Percentiles rank a stretch among this genome's conserved stretches.
Evolutionary conservation across 1,140 invertebrate species (phyloP).

Genomic region (Xylocopa sonorina): DNA sequence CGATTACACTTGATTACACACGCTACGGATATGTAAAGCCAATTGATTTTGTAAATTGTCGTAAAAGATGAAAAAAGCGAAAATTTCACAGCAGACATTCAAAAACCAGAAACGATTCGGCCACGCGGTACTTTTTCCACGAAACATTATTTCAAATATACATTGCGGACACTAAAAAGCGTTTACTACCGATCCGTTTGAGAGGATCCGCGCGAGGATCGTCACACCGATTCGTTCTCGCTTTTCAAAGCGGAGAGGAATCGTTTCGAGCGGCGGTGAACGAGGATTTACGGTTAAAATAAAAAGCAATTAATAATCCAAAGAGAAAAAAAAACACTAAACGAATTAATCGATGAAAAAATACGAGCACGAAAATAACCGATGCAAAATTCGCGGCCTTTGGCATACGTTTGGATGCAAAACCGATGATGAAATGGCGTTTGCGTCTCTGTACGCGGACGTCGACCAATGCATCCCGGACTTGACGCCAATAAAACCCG

Average conservation of each 20-base stretch:
- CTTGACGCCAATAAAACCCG: constrained; percentile 65
- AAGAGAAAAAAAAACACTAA: too few relatives aligned
- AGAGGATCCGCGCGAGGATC: constrained; percentile 29
- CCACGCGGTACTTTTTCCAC: constrained; percentile 39
- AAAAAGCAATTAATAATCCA: constrained; percentile 24
- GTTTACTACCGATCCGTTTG: constrained; percentile 55
- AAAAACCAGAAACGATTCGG: constrained; percentile 52
- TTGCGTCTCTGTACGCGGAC: constrained; percentile 12
- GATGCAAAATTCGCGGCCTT: constrained; percentile 74
- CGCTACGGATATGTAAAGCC: constrained; percentile 83
- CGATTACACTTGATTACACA: constrained; percentile 73
- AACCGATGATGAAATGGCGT: constrained; percentile 68
- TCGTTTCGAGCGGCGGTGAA: constrained; percentile 42
- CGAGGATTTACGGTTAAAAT: constrained; percentile 37
- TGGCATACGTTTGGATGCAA: constrained; percentile 78
- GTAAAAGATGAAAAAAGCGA: constrained; percentile 13
- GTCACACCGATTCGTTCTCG: neutral
- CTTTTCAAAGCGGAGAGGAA: constrained; percentile 42
- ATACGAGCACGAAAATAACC: constrained; percentile 34
- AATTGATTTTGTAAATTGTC: constrained; percentile 82
- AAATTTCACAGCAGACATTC: constrained; percentile 42
- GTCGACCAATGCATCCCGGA: constrained; percentile 59
- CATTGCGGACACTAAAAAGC: constrained; percentile 18
- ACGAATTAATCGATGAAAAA: neutral
- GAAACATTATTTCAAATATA: constrained; percentile 42